Base-by-base conservation (phyloP, 2,113 vertebrate genomes). In the Pavo muticus region DNA sequence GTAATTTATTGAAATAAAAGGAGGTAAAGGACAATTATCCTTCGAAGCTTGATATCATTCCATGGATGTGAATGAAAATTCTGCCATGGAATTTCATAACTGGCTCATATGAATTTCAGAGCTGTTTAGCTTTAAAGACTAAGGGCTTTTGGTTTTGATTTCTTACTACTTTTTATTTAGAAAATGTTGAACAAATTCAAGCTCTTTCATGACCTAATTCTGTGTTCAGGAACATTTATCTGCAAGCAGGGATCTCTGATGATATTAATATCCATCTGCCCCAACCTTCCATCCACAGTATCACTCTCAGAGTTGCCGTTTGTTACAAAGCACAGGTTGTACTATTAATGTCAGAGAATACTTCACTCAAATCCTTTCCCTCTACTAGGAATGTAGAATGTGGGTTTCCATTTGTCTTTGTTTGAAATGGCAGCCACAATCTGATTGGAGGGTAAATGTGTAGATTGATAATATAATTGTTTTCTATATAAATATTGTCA, bases 291-390 rank as follows among this genome's bases (percentile, higher is more conserved):
- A 81, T 61, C 37, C 44, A 91, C 4, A 7, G 3, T 14, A 84
- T 63, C 44, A 27, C 21, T 87, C 44, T 74, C 65, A 80, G 88
- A 87, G 16, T 47, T 95, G 32, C 39, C 73, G 37, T 52, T 87
- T 67, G 32, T 70, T 88, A 59, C 27, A 79, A 88, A 64, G 76
- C 40, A 70, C 25, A 70, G 5, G 27, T 88, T 86, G 48, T 84
- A 20, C 77, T 93, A 91, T 93, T 95, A 94, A 96, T 95, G 88
- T 94, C 92, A 94, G 95, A 93, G n/a, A 96, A 93, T 92, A 96
- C 96, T 92, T 94, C 77, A 95, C 69, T 95, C 97, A 93, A 15
- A 14, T 6, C 48, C n/a, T 93, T 95, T 95, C 18, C 56, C 56
- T 76, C 20, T 83, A 27, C 71, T 91, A 92, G 54, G 65, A 94